Evolutionary conservation across 1,140 invertebrate genomes (phyloP), one percentile per base, ranked within the genome.

Genomic region (Stegodyphus mimosarum): DNA sequence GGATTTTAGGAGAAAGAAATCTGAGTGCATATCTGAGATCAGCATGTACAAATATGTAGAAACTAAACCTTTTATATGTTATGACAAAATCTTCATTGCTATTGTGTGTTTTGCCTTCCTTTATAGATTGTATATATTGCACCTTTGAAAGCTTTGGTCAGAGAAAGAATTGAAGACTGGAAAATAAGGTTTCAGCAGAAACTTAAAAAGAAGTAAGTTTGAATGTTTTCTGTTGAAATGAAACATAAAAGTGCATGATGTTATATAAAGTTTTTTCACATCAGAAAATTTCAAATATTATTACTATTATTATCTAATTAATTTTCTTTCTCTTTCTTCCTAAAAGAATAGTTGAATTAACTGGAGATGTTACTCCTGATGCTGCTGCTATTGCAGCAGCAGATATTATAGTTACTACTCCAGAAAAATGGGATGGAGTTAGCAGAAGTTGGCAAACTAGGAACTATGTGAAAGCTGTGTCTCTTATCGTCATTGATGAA

Each of bases 391-490:
- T 99, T 81, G 92, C 93, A 0, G 92, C 90, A 73, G 94, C 98
- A 0, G 94, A 96, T 89, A 94, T 99, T 2, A 99, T 99, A 52
- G 96, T 99, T 0, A 99, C 98, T 5, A 99, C 98, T 0, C 98
- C 98, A 0, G 98, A 99, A 91, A 99, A 99, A 91, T 99, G 98
- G 98, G 98, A 99, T 90, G 98, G 98, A 86, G 96, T 99, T 80
- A 98, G 96, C 90, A 93, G 98, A 87, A 97, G 96, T 84, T 99
- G 98, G 97, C 97, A 99, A 88, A 99, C 96, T 0, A 93, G 98
- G 87, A 95, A 94, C 90, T 99, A 99, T 89, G 98, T 99, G 2
- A 94, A 93, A 88, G 89, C 97, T 89, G 98, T 99, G 0, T 94
- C 95, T 0, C 91, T 99, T 0, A 96, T 99, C 83, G 94, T 99